Base-by-base conservation (phyloP, 1,140 invertebrate genomes). In the Aphidius gifuensis region DNA sequence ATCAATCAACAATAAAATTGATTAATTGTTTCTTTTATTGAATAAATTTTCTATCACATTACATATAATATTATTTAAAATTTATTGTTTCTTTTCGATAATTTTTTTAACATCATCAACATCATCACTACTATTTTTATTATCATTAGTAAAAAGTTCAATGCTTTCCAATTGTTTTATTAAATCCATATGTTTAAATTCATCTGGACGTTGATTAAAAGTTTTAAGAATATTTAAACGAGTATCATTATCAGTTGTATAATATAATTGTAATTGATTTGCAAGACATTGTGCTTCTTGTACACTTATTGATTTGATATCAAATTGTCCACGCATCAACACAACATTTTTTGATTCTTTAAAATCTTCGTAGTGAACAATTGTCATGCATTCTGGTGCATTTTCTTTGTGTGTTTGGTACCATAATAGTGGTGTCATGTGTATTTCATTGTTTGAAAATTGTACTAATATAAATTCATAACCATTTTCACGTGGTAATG, bases 331-430 rank as follows among this genome's bases (percentile, higher is more conserved):
- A 60, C 87, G 84, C 92, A 96, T 93, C 21, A 96, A 76, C 32
- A 96, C 86, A 57, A 96, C 84, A 6, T 86, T 89, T 80, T 95
- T 94, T 43, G 85, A 83, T 42, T 88, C 83, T 68, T 82, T 82
- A 6, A 94, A 82, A 73, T 97, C 94, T 9, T 87, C 87, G 68
- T 92, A 96, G 76, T 95, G 90, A 5, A 87, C 85, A 66, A 96
- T 82, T 3, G 88, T 91, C 21, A 97, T 79, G 78, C 93, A 95
- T 75, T 94, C 92, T 1, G 93, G 93, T 0, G 93, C 90, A 84
- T 95, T 94, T 82, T 96, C 94, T 77, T 93, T 90, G 69, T 94
- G 90, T 2, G 91, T 86, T 85, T 93, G 93, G 76, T 91, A 96
- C 77, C 90, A 91, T 11, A 93, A 79, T 9, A 97, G 80, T 5